Evolutionary conservation across 2,113 vertebrate species (phyloP).

Genomic region (Grallaria varia): DNA sequence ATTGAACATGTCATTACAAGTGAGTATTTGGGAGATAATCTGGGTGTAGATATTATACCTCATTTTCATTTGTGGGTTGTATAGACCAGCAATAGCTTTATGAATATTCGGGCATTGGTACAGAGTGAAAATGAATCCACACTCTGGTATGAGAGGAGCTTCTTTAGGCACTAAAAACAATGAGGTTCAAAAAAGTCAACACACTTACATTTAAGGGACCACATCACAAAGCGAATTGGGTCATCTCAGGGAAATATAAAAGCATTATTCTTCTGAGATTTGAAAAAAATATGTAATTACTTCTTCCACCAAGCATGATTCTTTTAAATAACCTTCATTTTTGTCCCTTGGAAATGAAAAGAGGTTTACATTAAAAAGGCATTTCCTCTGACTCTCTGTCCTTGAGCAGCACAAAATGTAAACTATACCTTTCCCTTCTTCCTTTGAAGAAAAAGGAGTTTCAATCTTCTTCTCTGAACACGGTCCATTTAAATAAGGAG

Average conservation of each 20-base stretch:
- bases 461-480: slow-evolving; percentile 76
- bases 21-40: background rate
- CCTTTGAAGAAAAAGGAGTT: slow-evolving; percentile 75
- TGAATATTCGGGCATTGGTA: background rate
- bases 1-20: background rate
- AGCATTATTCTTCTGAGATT: slow-evolving; percentile 72
- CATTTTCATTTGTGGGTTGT: background rate
- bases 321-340: slow-evolving; percentile 81
- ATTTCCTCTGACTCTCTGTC: slow-evolving; percentile 77
- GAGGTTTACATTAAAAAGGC: slow-evolving; percentile 79
- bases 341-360: slow-evolving; percentile 78
- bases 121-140: slow-evolving; percentile 38
- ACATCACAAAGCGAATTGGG: slow-evolving; percentile 61
- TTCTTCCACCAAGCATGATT: slow-evolving; percentile 75
- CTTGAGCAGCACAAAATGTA: slow-evolving; percentile 79
- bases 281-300: slow-evolving; percentile 78
- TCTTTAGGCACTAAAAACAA: slow-evolving; percentile 63
- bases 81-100: background rate
- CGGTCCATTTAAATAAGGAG: slow-evolving; percentile 89
- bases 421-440: slow-evolving; percentile 74
- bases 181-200: slow-evolving; percentile 25
- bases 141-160: background rate
- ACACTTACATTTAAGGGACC: slow-evolving; percentile 68
- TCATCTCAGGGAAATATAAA: slow-evolving; percentile 72
- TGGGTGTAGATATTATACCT: background rate